Percentiles rank a stretch among this genome's conserved stretches.
Conservation (phyloP, 2,888 invertebrate genomes). For the Adelphocoris suturalis region DNA sequence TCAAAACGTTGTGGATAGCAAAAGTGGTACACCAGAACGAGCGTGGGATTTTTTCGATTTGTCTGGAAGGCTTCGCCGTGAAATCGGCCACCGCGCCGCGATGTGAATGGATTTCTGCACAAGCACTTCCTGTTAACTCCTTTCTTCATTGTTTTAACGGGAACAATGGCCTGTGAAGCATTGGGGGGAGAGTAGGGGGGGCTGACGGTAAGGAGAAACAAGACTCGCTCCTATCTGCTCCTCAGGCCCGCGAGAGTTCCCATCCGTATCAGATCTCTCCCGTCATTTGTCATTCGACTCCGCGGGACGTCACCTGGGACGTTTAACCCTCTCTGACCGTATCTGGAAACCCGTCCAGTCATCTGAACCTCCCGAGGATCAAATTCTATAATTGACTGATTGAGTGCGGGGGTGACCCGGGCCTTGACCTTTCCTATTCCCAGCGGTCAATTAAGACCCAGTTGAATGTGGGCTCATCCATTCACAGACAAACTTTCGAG, state of each 20-base stretch:
- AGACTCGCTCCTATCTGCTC: background rate
- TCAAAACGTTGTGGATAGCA: no score
- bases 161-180: background rate
- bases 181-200: background rate
- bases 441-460: no score
- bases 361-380: background rate
- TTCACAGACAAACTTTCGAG: no score
- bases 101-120: background rate
- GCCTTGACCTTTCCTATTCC: no score
- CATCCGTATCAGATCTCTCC: background rate
- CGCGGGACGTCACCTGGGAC: background rate
- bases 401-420: background rate
- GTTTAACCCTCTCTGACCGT: slow-evolving; percentile 18
- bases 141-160: slow-evolving; percentile 34
- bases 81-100: no score
- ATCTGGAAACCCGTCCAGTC: background rate
- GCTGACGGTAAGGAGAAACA: slow-evolving; percentile 6
- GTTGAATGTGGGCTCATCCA: no score
- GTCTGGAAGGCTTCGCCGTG: no score
- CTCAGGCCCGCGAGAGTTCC: background rate
- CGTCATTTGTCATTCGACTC: slow-evolving; percentile 14
- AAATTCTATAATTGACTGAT: background rate
- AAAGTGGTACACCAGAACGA: no score
- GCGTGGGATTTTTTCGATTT: no score
- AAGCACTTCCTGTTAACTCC: slow-evolving; percentile 30